phyloP scores from a whole-genome alignment of 2,113 vertebrate genomes.

The Dipodomys merriami region DNA sequence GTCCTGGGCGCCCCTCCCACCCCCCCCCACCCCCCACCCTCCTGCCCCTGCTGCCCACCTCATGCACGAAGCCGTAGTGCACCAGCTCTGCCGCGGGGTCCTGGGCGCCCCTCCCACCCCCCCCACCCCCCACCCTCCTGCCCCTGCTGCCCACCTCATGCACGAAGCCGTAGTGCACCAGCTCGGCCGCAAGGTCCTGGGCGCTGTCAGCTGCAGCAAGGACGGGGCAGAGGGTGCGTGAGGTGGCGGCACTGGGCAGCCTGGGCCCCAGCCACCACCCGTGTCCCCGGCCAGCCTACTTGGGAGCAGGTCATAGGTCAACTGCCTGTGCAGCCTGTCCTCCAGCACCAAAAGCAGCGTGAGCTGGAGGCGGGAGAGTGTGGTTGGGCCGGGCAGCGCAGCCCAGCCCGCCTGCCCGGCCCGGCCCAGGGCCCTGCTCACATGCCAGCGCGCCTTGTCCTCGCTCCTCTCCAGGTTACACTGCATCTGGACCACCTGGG shows the following conservation, averaged over 20 bases:
- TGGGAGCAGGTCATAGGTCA: constrained; percentile 96
- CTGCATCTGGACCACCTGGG: constrained; percentile 96
- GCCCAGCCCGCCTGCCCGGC: rapidly evolving
- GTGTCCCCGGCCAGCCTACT: constrained; percentile 84
- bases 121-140: no score
- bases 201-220: constrained; percentile 90
- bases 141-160: constrained; percentile 88
- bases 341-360: constrained; percentile 96
- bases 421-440: constrained; percentile 82
- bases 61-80: no score
- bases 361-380: constrained; percentile 86
- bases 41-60: no score
- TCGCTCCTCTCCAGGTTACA: constrained; percentile 96
- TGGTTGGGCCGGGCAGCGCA: rapidly evolving
- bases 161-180: constrained; percentile 96
- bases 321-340: constrained; percentile 94
- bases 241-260: neutral
- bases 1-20: neutral
- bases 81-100: no score
- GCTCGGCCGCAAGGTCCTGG: constrained; percentile 92
- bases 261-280: rapidly evolving
- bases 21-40: rapidly evolving
- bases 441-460: constrained; percentile 95
- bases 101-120: no score
- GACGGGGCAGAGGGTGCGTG: rapidly evolving